Conservation (phyloP, 1,140 invertebrate species). For the Drosophila pectinifera region DNA sequence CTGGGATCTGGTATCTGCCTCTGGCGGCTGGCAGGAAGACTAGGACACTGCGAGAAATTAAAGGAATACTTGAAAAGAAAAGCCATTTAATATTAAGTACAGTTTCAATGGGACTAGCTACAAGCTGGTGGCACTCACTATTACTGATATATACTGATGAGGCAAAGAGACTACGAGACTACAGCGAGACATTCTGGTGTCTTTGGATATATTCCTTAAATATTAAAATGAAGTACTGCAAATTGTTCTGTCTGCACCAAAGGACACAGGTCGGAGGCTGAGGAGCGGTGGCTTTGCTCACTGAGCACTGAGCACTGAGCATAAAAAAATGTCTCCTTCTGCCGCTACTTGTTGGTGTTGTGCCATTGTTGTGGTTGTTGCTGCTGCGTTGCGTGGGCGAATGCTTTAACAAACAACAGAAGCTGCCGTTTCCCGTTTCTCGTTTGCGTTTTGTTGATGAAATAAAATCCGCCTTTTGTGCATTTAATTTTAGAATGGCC, state of each 20-base stretch:
- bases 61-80: too few species aligned
- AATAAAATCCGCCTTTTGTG: slow-evolving; percentile 84
- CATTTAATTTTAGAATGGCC: slow-evolving; percentile 81
- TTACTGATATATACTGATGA: too few species aligned
- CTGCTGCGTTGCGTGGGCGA: slow-evolving; percentile 64
- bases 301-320: slow-evolving; percentile 47
- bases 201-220: neutral
- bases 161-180: too few species aligned
- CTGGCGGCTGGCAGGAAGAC: slow-evolving; percentile 22
- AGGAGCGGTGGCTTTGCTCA: slow-evolving; percentile 12
- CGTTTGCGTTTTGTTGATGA: slow-evolving; percentile 69
- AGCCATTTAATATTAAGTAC: too few species aligned
- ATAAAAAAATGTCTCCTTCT: slow-evolving; percentile 73
- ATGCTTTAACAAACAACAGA: slow-evolving; percentile 81
- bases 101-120: too few species aligned
- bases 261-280: slow-evolving; percentile 2
- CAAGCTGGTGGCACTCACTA: too few species aligned
- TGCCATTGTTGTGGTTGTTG: slow-evolving; percentile 25
- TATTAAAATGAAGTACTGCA: neutral
- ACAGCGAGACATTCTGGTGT: too few species aligned
- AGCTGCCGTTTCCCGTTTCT: slow-evolving; percentile 76
- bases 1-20: slow-evolving; percentile 30
- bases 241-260: slow-evolving; percentile 3
- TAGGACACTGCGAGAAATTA: slow-evolving; percentile 8
- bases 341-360: slow-evolving; percentile 20